These are phyloP conservation scores for Toxotes chatareus DNA, from an alignment of 2,113 vertebrate genomes.

Conservation along the genomic window DNA sequence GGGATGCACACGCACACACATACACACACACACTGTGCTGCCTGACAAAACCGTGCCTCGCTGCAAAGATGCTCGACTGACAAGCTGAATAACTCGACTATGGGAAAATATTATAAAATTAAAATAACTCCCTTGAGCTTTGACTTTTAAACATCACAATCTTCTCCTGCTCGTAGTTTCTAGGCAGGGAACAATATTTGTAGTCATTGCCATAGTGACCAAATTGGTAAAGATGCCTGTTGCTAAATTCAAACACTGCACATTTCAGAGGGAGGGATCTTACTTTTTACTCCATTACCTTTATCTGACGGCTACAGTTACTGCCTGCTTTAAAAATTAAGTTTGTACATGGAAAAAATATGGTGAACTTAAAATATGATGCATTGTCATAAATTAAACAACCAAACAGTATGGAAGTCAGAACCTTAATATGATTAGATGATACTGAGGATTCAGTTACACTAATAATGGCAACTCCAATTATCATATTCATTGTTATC, in stretches of 20 bases:
- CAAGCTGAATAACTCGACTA: constrained; percentile 44
- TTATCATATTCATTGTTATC: no score
- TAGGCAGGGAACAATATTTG: not conserved
- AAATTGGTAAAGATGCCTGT: constrained; percentile 8
- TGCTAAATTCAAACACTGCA: constrained; percentile 1
- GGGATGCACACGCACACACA: constrained; percentile 43
- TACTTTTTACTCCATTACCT: no score
- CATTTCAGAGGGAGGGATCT: no score
- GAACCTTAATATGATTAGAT: no score
- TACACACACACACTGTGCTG: constrained; percentile 37
- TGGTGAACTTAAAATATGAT: no score
- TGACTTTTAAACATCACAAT: not conserved
- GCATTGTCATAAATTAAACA: no score
- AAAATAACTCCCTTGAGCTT: constrained; percentile 2
- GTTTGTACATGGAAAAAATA: no score
- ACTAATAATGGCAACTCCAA: no score
- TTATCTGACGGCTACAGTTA: no score
- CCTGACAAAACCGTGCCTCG: constrained; percentile 48
- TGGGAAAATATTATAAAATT: constrained; percentile 16
- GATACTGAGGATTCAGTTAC: no score
- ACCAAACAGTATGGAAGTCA: no score
- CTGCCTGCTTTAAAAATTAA: no score
- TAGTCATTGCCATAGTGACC: constrained; percentile 20
- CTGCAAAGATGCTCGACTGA: constrained; percentile 49
- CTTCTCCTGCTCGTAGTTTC: not conserved